Evolutionary conservation across 2,888 invertebrate genomes (phyloP).

Genomic region (Cryptocephalus primarius): DNA sequence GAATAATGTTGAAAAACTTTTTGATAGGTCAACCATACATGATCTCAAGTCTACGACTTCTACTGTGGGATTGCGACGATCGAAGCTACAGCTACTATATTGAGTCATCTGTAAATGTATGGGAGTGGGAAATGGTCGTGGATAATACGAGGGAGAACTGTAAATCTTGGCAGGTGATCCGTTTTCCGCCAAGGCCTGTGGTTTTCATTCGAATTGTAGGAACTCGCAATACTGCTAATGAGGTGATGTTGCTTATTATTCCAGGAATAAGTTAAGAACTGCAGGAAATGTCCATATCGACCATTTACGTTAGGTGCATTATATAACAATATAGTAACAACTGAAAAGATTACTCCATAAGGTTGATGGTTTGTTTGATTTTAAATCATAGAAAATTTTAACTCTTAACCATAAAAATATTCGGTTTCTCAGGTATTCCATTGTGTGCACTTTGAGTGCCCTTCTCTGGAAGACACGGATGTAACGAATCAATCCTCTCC

Average conservation of each 20-base stretch:
- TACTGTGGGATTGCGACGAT: constrained; percentile 96
- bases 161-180: constrained; percentile 89
- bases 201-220: constrained; percentile 93
- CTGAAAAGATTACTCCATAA: too few relatives aligned
- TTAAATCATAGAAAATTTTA: not conserved
- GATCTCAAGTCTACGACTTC: constrained; percentile 77
- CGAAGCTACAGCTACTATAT: constrained; percentile 93
- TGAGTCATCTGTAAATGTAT: constrained; percentile 85
- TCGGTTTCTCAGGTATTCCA: constrained; percentile 71
- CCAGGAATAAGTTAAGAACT: not conserved
- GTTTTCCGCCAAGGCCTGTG: constrained; percentile 74
- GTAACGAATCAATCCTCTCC: constrained; percentile 1
- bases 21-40: constrained; percentile 78
- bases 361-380: not conserved
- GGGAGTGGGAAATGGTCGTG: constrained; percentile 84
- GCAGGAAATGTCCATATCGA: not conserved
- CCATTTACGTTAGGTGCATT: not conserved
- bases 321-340: too few relatives aligned
- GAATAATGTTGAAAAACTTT: too few relatives aligned
- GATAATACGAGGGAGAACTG: constrained; percentile 80
- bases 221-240: constrained; percentile 94
- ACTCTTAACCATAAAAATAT: not conserved
- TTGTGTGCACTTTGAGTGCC: constrained; percentile 95
- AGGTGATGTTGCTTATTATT: constrained; percentile 47
- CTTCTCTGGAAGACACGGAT: constrained; percentile 48